These are phyloP conservation scores for Actenoides hombroni DNA, from an alignment of 2,113 vertebrate genomes.

Conservation along the genomic window DNA sequence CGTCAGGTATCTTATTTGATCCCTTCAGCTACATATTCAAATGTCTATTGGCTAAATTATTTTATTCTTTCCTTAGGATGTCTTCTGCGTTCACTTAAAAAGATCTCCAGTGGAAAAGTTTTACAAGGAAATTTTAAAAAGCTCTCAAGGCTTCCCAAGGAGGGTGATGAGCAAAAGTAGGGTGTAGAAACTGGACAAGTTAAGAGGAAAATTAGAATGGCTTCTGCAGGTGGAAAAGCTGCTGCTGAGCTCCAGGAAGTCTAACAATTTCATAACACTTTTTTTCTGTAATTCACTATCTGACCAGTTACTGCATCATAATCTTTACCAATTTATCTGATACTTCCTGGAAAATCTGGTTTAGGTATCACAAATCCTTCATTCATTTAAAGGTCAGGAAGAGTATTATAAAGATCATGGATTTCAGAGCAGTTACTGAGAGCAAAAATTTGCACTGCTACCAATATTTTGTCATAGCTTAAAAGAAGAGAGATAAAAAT, in stretches of 20 bases:
- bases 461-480: not conserved
- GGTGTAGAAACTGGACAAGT: not conserved
- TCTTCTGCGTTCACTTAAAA: not conserved
- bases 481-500: not conserved
- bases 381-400: constrained; percentile 2
- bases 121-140: not conserved
- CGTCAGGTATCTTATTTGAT: not conserved
- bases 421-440: not conserved
- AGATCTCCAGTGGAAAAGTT: not conserved
- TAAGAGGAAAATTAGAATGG: not conserved
- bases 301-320: not conserved
- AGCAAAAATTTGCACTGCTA: not conserved
- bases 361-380: not conserved
- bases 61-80: not conserved
- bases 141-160: not conserved
- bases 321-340: not conserved
- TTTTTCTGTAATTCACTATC: not conserved
- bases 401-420: not conserved
- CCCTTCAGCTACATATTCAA: not conserved
- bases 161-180: not conserved
- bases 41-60: not conserved
- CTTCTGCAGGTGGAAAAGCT: not conserved
- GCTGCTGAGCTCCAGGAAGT: not conserved
- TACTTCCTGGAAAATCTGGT: not conserved
- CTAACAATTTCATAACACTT: not conserved